Evolutionary conservation across 2,888 invertebrate genomes (phyloP).

Genomic region (Hydraecia micacea): DNA sequence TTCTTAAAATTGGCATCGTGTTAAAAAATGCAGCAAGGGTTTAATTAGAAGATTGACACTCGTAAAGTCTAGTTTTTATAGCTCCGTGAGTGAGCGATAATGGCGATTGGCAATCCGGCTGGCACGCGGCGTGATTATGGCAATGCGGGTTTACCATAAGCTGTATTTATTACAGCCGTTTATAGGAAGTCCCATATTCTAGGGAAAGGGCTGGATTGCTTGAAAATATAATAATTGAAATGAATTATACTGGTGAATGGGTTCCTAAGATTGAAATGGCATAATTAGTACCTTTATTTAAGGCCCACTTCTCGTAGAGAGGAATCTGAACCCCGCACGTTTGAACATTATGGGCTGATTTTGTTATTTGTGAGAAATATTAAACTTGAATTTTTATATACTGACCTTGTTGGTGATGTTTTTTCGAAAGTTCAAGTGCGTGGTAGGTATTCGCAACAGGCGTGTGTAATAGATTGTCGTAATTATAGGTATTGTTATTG

Average conservation of each 20-base stretch:
- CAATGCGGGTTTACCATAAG: conserved; percentile 19
- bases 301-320: background rate
- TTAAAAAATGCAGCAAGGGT: background rate
- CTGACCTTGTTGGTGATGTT: background rate
- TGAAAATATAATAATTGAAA: background rate
- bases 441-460: background rate
- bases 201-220: background rate
- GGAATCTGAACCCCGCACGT: background rate
- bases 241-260: background rate
- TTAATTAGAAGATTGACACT: conserved; percentile 8
- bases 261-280: background rate
- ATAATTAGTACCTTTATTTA: conserved; percentile 1
- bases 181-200: background rate
- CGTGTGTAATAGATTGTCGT: too few species aligned
- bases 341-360: background rate
- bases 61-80: conserved; percentile 19
- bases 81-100: conserved; percentile 17
- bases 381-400: background rate
- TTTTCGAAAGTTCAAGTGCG: background rate
- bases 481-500: too few species aligned
- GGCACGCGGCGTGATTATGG: conserved; percentile 26
- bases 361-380: background rate
- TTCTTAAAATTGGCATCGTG: background rate
- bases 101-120: conserved; percentile 25
- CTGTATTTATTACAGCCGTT: conserved; percentile 26